Evolutionary conservation across 35 echinoderm and acorn worm species (phyloP), one percentile per base, ranked within the genome.

Genomic region (Stichopus chloronotus): DNA sequence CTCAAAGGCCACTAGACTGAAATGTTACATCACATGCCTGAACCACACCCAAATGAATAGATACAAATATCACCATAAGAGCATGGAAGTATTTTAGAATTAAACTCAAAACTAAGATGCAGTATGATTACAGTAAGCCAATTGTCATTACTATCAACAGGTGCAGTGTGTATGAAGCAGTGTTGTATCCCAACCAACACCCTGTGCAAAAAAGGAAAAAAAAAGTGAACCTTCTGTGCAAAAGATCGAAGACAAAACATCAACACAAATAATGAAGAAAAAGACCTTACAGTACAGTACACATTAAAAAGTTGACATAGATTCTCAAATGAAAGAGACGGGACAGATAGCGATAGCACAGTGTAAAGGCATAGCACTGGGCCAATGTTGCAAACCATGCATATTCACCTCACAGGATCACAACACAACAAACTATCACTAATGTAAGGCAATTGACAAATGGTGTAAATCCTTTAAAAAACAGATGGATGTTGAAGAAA

Each of bases 31-130:
- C 21, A 78, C 21, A 78, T 78, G 76, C 21, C 19, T 78, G 76
- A 78, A 78, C 76, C n/a, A 78, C 76, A 78, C 76, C 76, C 12
- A 8, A 76, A 76, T 76, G 72, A 76, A 78, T 78, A 78, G 76
- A 24, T 78, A 78, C 6, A 78, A 78, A 78, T 78, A 78, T 78
- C 30, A 43, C 30, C 76, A 78, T 78, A 0, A 78, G 76, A 25
- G 76, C 21, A 78, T 78, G 21, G 21, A 78, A 78, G 76, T 78
- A 78, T 78, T 78, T 78, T 24, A 78, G 76, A 78, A 43, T 43
- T 43, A 3, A 43, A 43, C 1, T 43, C 30, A 43, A 43, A 43
- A 43, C 30, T 43, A 43, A 43, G 3, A 43, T 43, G 30, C 30
- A 43, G 30, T 43, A 43, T 43, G 3, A 43, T 43, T 43, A 43